Conservation (phyloP, 2,797 vertebrate species). For the Rhynchonycteris naso region DNA sequence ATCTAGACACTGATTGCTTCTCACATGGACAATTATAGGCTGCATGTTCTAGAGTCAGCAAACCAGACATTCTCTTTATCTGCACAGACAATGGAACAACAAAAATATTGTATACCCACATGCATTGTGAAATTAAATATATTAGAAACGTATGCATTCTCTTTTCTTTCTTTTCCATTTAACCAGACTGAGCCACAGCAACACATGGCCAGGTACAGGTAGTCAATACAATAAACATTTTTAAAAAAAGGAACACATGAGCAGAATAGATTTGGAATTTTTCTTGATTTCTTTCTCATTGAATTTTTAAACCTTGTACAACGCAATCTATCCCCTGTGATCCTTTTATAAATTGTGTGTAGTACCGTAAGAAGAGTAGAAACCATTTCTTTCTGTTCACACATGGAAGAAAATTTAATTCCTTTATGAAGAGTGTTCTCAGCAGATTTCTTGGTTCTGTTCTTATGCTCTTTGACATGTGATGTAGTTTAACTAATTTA, state of each 20-base stretch:
- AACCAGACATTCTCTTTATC: no score
- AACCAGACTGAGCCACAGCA: no score
- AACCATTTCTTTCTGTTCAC: slow-evolving; percentile 51
- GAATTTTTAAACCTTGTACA: slow-evolving; percentile 16
- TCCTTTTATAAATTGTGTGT: slow-evolving; percentile 46
- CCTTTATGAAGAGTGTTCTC: slow-evolving; percentile 58
- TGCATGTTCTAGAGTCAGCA: no score
- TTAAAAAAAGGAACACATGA: not conserved
- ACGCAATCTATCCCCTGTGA: slow-evolving; percentile 2
- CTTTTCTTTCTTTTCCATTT: no score
- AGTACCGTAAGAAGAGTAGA: slow-evolving; percentile 33
- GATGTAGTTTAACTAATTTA: slow-evolving; percentile 71
- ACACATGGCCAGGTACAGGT: no score
- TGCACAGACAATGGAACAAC: no score
- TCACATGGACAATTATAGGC: no score
- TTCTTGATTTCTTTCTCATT: slow-evolving; percentile 46
- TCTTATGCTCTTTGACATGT: not conserved
- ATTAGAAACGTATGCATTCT: no score
- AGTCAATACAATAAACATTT: no score
- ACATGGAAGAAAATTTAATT: slow-evolving; percentile 27
- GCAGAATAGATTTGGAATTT: slow-evolving; percentile 17
- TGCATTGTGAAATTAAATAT: no score
- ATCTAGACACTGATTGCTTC: no score
- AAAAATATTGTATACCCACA: no score
- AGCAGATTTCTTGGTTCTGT: slow-evolving; percentile 67